These are phyloP conservation scores for Nomada ruficornis DNA, from an alignment of 2,888 invertebrate species.

Conservation along the genomic window DNA sequence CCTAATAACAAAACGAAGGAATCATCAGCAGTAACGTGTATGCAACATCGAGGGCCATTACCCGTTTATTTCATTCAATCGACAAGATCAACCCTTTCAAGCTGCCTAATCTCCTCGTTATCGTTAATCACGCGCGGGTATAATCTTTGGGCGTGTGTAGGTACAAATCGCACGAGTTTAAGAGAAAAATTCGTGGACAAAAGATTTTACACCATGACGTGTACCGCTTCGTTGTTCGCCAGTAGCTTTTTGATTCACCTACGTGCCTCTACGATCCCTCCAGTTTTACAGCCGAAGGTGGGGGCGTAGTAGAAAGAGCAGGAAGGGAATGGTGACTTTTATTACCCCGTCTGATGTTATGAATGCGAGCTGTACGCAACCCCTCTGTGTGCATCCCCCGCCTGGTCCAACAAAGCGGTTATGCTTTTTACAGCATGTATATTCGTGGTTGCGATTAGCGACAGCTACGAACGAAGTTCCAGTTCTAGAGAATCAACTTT, in stretches of 20 bases:
- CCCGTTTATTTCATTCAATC: neutral
- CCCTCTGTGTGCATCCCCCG: conserved; percentile 60
- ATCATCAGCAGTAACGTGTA: too few relatives aligned
- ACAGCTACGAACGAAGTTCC: conserved; percentile 59
- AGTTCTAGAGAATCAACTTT: too few relatives aligned
- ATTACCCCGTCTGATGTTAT: conserved; percentile 82
- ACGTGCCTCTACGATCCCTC: conserved; percentile 63
- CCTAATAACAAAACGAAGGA: neutral
- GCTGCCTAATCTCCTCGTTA: neutral
- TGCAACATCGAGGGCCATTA: too few relatives aligned
- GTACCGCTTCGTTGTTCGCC: conserved; percentile 50
- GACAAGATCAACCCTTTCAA: neutral
- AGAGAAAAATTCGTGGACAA: conserved; percentile 24
- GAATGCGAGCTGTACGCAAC: conserved; percentile 77
- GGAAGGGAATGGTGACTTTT: conserved; percentile 79
- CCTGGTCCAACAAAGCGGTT: conserved; percentile 70
- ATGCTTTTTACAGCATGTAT: conserved; percentile 74
- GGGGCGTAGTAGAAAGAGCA: conserved; percentile 49
- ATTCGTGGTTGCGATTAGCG: conserved; percentile 71
- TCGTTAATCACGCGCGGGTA: conserved; percentile 6
- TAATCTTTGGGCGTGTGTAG: neutral
- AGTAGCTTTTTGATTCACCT: conserved; percentile 75
- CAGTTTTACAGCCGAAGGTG: conserved; percentile 56
- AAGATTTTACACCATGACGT: conserved; percentile 48
- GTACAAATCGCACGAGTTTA: neutral